These are phyloP conservation scores for Meteorus colon DNA, from an alignment of 2,888 invertebrate species.

Conservation along the genomic window DNA sequence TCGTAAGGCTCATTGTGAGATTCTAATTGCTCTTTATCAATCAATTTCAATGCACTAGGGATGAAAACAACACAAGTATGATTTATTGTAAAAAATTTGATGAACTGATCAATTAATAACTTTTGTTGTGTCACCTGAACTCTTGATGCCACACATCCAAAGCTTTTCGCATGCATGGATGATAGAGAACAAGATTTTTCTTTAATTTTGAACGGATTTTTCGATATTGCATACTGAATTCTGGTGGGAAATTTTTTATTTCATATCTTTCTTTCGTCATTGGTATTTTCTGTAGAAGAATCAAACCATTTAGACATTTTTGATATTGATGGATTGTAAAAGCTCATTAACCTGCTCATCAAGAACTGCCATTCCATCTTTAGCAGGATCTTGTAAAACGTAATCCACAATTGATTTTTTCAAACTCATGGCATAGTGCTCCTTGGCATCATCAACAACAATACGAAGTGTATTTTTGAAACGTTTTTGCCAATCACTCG, in stretches of 20 bases:
- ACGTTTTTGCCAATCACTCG: slow-evolving; percentile 76
- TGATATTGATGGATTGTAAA: not conserved
- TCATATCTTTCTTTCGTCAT: slow-evolving; percentile 54
- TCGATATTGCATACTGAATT: slow-evolving; percentile 52
- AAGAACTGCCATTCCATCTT: slow-evolving; percentile 42
- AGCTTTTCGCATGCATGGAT: slow-evolving; percentile 87
- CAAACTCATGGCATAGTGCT: slow-evolving; percentile 90
- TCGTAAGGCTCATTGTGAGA: slow-evolving; percentile 80
- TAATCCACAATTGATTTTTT: slow-evolving; percentile 95
- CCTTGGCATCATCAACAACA: slow-evolving; percentile 85
- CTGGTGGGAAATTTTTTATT: slow-evolving; percentile 52
- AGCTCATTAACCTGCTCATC: slow-evolving; percentile 36
- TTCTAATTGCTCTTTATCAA: slow-evolving; percentile 78
- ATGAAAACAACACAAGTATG: not conserved
- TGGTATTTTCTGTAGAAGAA: slow-evolving; percentile 29
- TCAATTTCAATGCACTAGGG: slow-evolving; percentile 77
- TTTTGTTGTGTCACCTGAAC: slow-evolving; percentile 76
- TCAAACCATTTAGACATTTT: slow-evolving; percentile 4
- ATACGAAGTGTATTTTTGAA: slow-evolving; percentile 78
- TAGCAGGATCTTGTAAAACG: slow-evolving; percentile 84
- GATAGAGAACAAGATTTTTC: slow-evolving; percentile 83
- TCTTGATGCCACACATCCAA: slow-evolving; percentile 87
- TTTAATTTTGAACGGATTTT: slow-evolving; percentile 74
- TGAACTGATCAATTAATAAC: not conserved
- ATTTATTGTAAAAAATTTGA: not conserved